phyloP scores from a whole-genome alignment of 2,113 vertebrate species.

The Cynopterus brachyotis region DNA sequence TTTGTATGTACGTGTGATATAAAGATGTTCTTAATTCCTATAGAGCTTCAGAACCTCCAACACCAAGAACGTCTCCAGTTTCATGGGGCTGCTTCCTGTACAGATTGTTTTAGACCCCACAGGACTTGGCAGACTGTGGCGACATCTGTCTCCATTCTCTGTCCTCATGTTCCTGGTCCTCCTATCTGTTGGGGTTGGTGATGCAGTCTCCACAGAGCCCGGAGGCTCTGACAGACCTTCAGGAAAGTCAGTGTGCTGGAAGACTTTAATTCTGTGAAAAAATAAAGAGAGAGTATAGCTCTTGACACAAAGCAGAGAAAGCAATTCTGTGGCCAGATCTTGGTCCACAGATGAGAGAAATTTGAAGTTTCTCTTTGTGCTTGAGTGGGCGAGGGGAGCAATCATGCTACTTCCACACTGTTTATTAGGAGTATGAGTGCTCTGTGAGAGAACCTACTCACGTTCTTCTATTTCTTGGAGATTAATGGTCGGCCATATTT shows the following conservation, averaged over 20 bases:
- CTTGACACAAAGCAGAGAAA: background rate
- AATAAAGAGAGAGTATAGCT: background rate
- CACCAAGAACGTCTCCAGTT: background rate
- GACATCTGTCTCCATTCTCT: background rate
- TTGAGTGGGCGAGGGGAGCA: background rate
- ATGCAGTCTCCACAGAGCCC: background rate
- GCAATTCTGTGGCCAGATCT: background rate
- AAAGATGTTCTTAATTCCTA: background rate
- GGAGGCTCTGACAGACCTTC: background rate
- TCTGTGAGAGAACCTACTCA: rapidly evolving
- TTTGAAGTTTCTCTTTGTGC: background rate
- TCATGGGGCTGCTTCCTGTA: background rate
- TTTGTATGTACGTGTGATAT: background rate
- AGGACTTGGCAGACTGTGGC: background rate
- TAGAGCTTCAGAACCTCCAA: background rate
- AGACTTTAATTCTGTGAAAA: background rate
- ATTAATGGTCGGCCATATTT: background rate
- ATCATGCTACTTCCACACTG: background rate
- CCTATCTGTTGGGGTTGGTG: background rate
- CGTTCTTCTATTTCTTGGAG: background rate
- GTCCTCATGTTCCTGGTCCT: background rate
- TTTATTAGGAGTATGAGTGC: background rate
- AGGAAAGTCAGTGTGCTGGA: background rate
- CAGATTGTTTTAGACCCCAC: background rate
- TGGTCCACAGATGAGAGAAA: background rate